Evolutionary conservation across 2,797 vertebrate genomes (phyloP).

Genomic region (Heliangelus exortis): DNA sequence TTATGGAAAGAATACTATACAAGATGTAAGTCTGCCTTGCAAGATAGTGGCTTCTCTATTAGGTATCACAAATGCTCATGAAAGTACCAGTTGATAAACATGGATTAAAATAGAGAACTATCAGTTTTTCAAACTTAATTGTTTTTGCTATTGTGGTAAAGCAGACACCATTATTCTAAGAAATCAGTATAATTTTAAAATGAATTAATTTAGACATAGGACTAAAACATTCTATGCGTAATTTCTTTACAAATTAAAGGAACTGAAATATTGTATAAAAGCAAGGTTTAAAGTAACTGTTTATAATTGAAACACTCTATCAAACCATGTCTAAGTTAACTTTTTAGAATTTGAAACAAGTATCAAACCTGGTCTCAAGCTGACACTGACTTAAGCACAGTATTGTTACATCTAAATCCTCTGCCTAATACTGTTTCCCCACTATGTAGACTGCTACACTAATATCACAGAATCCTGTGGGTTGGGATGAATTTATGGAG

Average conservation of each 20-base stretch:
- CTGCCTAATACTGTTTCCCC: neutral
- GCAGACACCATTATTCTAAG: neutral
- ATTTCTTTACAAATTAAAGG: neutral
- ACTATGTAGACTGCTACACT: fast-evolving
- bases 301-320: neutral
- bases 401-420: neutral
- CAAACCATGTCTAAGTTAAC: neutral
- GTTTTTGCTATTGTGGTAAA: neutral
- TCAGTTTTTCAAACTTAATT: neutral
- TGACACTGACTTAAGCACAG: neutral
- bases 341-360: neutral
- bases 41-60: neutral
- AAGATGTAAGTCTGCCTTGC: neutral
- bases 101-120: neutral
- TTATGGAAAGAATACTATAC: neutral
- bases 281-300: neutral
- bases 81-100: neutral
- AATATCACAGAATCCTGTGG: neutral
- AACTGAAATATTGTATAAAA: neutral
- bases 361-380: neutral
- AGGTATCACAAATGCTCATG: neutral
- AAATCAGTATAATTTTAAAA: neutral
- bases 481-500: neutral
- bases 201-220: neutral
- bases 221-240: fast-evolving